Base-by-base conservation (phyloP, 2,113 vertebrate genomes). In the Eubucco bourcierii region DNA sequence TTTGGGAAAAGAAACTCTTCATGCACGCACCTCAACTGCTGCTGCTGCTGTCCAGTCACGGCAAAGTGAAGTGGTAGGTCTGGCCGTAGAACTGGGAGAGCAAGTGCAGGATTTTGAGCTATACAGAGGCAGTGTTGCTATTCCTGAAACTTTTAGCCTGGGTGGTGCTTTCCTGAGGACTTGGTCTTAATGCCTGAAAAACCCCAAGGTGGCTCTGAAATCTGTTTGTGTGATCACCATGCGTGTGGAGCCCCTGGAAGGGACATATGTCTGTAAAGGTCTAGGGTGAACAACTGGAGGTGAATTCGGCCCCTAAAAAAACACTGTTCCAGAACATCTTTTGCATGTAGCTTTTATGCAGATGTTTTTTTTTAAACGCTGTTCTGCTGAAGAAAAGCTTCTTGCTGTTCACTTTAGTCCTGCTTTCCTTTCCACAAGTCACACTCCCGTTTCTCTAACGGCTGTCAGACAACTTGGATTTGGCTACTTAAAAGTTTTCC, bases 201-300 rank as follows among this genome's bases (percentile, higher is more conserved):
- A 3, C 3, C 7, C 21, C 1, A 10, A 33, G 47, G 0, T 31
- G 34, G 16, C 8, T 34, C 5, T 24, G 66, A 52, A 67, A 9
- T 9, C 5, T 7, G 6, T 29, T 6, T 3, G 44, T 19, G n/a
- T 12, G 73, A 4, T 24, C 37, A 41, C 25, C 5, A 4, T 19
- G 11, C 17, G 31, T 21, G 33, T 31, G 24, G 63, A 33, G 85
- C 16, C 29, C 41, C 9, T 52, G 58, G 6, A 6, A 31, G 7
- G 56, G 34, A 5, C 0, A 1, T 13, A 0, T 5, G 3, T 11
- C 39, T 50, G n/a, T 20, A n/a, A 10, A 52, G 24, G 28, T 34
- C 8, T 13, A 3, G 3, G 4, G n/a, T 65, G 28, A 53, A 5
- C 1, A 1, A 3, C 13, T 19, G 31, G 6, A 25, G 6, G 2